Conservation (phyloP, 2,797 vertebrate species). For the Staurois parvus region DNA sequence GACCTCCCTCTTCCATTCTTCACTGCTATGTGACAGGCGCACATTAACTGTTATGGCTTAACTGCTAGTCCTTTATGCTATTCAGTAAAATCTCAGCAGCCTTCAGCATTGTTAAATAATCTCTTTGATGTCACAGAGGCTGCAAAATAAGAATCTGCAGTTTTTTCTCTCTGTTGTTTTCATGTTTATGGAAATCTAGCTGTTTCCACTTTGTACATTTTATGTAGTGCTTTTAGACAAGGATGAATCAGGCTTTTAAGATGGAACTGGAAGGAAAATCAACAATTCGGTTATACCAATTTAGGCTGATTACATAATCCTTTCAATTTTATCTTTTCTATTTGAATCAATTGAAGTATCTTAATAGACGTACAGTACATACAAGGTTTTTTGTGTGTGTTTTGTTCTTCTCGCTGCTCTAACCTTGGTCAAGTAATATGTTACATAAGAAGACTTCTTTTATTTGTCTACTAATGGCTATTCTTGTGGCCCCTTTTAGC, state of each 20-base stretch:
- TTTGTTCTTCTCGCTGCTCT: background rate
- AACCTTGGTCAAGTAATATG: background rate
- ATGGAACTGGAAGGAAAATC: background rate
- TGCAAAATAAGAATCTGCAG: background rate
- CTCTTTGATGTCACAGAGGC: slow-evolving; percentile 42
- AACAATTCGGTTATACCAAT: slow-evolving; percentile 12
- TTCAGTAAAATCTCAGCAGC: background rate
- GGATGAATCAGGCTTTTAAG: slow-evolving; percentile 36
- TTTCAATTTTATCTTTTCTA: background rate
- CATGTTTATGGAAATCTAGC: slow-evolving; percentile 42
- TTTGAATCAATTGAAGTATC: background rate
- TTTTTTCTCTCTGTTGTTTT: slow-evolving; percentile 1
- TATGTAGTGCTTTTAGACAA: slow-evolving; percentile 33
- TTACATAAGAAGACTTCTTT: background rate
- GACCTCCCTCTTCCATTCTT: background rate
- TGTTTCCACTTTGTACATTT: slow-evolving; percentile 27
- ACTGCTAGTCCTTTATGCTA: background rate
- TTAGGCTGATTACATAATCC: slow-evolving; percentile 29
- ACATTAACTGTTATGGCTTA: background rate
- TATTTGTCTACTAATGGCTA: background rate
- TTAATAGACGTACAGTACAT: background rate
- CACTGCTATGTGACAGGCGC: background rate
- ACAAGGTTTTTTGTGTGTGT: background rate
- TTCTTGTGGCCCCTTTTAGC: too few relatives aligned
- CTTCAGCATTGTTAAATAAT: slow-evolving; percentile 7